Percentiles rank a stretch among this genome's conserved stretches.
These are phyloP conservation scores for Agrotis puta DNA, from an alignment of 2,888 invertebrate genomes.

Conservation along the genomic window DNA sequence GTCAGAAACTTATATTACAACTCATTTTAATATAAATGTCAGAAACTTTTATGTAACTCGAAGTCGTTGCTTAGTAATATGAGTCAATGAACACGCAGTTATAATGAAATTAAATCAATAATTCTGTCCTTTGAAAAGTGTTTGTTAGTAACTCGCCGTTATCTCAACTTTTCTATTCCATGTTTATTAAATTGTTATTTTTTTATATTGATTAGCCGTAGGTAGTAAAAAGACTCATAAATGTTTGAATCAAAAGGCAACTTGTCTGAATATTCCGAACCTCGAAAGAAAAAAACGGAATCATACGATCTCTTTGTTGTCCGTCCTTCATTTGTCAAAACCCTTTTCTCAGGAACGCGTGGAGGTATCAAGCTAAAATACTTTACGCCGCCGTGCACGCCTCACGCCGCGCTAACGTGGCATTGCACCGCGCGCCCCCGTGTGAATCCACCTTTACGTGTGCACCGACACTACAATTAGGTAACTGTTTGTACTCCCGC, in stretches of 20 bases:
- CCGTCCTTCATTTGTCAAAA: too few relatives aligned
- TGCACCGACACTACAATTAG: slow-evolving; percentile 54
- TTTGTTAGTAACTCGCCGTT: slow-evolving; percentile 15
- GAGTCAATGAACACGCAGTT: slow-evolving; percentile 31
- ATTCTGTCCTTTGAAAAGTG: slow-evolving; percentile 15
- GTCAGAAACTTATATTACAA: not conserved
- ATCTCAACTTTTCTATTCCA: not conserved
- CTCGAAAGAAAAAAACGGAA: too few relatives aligned
- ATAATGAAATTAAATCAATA: slow-evolving; percentile 37
- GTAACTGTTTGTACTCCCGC: slow-evolving; percentile 52
- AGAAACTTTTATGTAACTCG: not conserved
- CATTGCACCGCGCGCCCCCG: slow-evolving; percentile 21
- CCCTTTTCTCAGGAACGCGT: too few relatives aligned
- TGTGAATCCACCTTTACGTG: not conserved
- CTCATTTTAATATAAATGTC: slow-evolving; percentile 14
- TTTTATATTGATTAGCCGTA: slow-evolving; percentile 9
- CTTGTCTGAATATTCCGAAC: too few relatives aligned
- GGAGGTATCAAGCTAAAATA: too few relatives aligned
- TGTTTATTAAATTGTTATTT: slow-evolving; percentile 37
- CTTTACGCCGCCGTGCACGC: slow-evolving; percentile 4
- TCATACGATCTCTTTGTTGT: too few relatives aligned
- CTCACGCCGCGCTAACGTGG: slow-evolving; percentile 24
- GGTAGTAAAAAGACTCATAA: not conserved
- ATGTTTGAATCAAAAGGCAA: not conserved
- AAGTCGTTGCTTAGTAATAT: slow-evolving; percentile 11